A percentile compares a stretch with the other conserved stretches of the same genome.
Evolutionary conservation across 2,888 invertebrate genomes (phyloP).

Genomic region (Seira sanloemensis): DNA sequence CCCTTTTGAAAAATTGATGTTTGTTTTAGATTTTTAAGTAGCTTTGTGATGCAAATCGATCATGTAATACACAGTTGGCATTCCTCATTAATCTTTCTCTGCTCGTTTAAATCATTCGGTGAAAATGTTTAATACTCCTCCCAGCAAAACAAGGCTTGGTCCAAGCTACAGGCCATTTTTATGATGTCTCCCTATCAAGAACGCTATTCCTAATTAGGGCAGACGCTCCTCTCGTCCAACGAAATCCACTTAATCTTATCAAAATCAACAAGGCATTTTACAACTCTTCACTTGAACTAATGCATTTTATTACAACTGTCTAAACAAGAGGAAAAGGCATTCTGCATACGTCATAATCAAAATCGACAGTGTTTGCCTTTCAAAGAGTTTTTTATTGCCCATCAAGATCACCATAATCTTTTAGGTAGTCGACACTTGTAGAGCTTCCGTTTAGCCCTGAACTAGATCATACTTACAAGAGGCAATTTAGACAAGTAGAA

Average conservation of each 20-base stretch:
- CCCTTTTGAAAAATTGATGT: no score
- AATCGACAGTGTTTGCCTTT: no score
- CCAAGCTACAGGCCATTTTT: no score
- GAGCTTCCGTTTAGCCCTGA: constrained; percentile 45
- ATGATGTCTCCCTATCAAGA: no score
- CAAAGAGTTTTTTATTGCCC: no score
- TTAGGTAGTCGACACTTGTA: constrained; percentile 35
- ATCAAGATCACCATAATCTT: not conserved
- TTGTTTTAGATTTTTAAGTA: no score
- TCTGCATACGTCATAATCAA: no score
- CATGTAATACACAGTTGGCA: constrained; percentile 39
- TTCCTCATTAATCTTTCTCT: constrained; percentile 46
- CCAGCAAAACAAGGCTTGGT: not conserved
- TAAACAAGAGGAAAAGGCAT: no score
- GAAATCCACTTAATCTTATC: constrained; percentile 41
- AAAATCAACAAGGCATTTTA: constrained; percentile 48
- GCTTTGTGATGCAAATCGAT: constrained; percentile 34
- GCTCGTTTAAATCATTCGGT: not conserved
- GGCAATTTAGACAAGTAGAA: no score
- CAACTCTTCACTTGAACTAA: constrained; percentile 29
- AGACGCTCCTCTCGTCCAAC: not conserved
- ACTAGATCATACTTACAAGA: no score
- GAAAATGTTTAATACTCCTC: constrained; percentile 11
- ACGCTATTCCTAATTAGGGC: constrained; percentile 29
- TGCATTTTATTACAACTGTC: constrained; percentile 6